A percentile compares a stretch with the other conserved stretches of the same genome.
These are phyloP conservation scores for Tanaodytes sp. DNA, from an alignment of 2,888 invertebrate genomes.

Conservation along the genomic window DNA sequence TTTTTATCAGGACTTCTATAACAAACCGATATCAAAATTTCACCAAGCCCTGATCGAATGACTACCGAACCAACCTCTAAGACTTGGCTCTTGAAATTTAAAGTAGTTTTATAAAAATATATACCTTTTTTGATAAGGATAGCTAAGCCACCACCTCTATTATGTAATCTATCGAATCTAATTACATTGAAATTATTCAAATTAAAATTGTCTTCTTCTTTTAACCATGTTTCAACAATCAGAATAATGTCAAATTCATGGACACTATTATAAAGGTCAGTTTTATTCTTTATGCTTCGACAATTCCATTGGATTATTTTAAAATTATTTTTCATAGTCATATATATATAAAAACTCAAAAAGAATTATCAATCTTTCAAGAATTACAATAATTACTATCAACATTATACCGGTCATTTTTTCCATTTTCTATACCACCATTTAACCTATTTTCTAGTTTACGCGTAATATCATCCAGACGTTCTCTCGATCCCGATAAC, in stretches of 20 bases:
- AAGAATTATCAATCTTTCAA: background rate
- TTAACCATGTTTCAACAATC: slow-evolving; percentile 13
- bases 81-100: background rate
- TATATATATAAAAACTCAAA: too few relatives aligned
- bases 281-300: slow-evolving; percentile 11
- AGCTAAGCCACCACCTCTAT: slow-evolving; percentile 13
- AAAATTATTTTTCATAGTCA: too few relatives aligned
- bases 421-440: background rate
- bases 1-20: slow-evolving; percentile 18
- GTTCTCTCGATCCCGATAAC: too few relatives aligned
- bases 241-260: slow-evolving; percentile 9
- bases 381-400: too few relatives aligned
- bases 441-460: background rate
- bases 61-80: slow-evolving; percentile 15
- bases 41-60: background rate
- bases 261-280: too few relatives aligned
- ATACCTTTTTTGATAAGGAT: slow-evolving; percentile 10
- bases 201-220: background rate
- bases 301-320: slow-evolving; percentile 16
- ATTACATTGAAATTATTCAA: slow-evolving; percentile 3
- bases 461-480: background rate
- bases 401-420: too few relatives aligned
- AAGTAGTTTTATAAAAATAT: background rate
- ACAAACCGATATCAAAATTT: slow-evolving; percentile 3
- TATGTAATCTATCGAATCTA: slow-evolving; percentile 19